Base-by-base conservation (phyloP, 2,797 vertebrate genomes). In the Eptatretus atami region DNA sequence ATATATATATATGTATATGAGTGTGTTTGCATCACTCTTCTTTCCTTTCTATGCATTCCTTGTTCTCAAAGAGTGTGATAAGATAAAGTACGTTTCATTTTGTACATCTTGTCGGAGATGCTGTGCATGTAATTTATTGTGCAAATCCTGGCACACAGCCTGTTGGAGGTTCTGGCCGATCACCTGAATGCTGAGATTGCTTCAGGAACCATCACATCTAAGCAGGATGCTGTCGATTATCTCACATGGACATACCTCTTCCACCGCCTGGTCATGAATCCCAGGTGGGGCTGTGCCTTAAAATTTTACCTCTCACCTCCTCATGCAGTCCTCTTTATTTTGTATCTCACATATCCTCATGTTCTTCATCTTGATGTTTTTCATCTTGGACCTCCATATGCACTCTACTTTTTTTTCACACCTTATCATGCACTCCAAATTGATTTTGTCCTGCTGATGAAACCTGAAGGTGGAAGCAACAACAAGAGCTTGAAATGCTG, bases 161-260 rank as follows among this genome's bases (percentile, higher is more conserved):
- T 98, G 71, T 78, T 94, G 71, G 77, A 71, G 52, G 86, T 98
- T 65, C 77, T 98, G 52, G 78, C 88, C 53, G 92, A 98, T 73
- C 87, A 96, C 71, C 73, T 96, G 74, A 98, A 96, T 67, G 90
- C 92, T 54, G 92, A 98, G 74, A 84, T 93, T 53, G 80, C 86
- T 67, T 83, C 86, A 66, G 88, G 88, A 69, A 95, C 87, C 64
- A 77, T 96, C 74, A 73, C 82, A 55, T 98, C 87, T 69, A 98
- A 96, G 70, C 92, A 98, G 73, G 92, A 98, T 57, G 83, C 90
- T 60, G 84, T 98, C 86, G 92, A 98, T 76, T 98, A 98, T 74
- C 82, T 98, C 71, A 98, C 88, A 65, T 98, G 92, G 92, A 98
- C 90, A 1, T 96, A 95, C 69, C 94, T 96, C 76, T 96, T 95